Conservation (phyloP, 2,113 vertebrate species). For the Zootoca vivipara region DNA sequence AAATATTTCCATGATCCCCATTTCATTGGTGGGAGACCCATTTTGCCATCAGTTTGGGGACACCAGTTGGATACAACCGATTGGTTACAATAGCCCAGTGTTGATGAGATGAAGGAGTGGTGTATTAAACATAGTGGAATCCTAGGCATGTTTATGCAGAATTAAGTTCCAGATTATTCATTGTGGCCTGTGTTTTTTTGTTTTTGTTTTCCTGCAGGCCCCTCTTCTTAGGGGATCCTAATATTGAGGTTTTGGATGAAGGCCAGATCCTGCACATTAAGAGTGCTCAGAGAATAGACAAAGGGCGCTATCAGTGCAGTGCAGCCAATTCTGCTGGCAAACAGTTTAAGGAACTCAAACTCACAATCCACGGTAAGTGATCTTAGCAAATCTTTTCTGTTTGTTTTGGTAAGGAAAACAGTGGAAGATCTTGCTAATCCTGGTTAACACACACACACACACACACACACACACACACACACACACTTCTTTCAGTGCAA, state of each 20-base stretch:
- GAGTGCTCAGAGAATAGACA: slow-evolving; percentile 85
- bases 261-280: slow-evolving; percentile 88
- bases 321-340: slow-evolving; percentile 89
- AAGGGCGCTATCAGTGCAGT: slow-evolving; percentile 90
- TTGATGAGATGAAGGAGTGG: not conserved
- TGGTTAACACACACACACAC: not conserved
- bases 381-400: not conserved
- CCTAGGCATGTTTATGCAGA: not conserved
- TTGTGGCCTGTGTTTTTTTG: slow-evolving; percentile 1
- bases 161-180: too few relatives aligned
- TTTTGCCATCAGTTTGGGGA: not conserved
- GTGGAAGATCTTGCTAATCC: not conserved
- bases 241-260: slow-evolving; percentile 81
- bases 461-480: too few relatives aligned
- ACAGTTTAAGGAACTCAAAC: slow-evolving; percentile 86
- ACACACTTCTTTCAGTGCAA: not conserved
- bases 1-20: not conserved
- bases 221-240: slow-evolving; percentile 88
- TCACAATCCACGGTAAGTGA: slow-evolving; percentile 84
- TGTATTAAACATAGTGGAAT: not conserved
- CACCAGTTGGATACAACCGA: not conserved
- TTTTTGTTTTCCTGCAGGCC: slow-evolving; percentile 72
- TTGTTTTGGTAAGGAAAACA: not conserved
- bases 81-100: not conserved
- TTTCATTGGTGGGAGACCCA: not conserved